Base-by-base conservation (phyloP, 2,113 vertebrate genomes). In the Peromyscus californicus region DNA sequence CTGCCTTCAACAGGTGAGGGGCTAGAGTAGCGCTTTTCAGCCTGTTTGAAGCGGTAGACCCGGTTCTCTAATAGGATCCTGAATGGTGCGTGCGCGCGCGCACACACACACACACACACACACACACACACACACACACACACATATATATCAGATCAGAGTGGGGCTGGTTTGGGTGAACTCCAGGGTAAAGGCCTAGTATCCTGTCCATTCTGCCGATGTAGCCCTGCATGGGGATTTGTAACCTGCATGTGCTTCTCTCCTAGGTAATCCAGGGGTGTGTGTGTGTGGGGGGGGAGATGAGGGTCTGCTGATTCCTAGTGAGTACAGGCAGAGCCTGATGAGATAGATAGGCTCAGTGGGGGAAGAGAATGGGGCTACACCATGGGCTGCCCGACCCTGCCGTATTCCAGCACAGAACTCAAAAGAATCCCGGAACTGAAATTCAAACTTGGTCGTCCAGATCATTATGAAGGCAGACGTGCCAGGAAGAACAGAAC, bases 401-500 rank as follows among this genome's bases (percentile, higher is more conserved):
- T 90, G 51, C 57, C 16, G 31, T 19, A 89, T 96, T 91, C 72
- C 7, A 86, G n/a, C 75, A 36, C 24, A 17, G n/a, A 19, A 83
- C 61, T 90, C 75, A 19, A 74, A 69, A 42, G 51, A 61, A 54
- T 54, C 76, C 72, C 90, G n/a, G 22, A 45, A 91, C 67, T 95
- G 88, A 91, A 82, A 84, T 91, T 82, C 72, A 63, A 63, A 74
- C 80, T 74, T 92, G 57, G 63, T 39, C 31, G 91, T 94, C 74
- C 33, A 90, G 85, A 93, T 90, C 4, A 0, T 90, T 79, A 42
- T 7, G 36, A 94, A 95, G 93, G 39, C 91, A 2, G 67, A 90
- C 87, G 13, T 93, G 61, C 97, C 61, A 76, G 59, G 54, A 91
- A 91, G 86, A 33, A 26, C 33, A 75, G 48, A 79, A 86, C 1